phyloP scores from a whole-genome alignment of 2,888 invertebrate genomes.

The Brenthis ino region DNA sequence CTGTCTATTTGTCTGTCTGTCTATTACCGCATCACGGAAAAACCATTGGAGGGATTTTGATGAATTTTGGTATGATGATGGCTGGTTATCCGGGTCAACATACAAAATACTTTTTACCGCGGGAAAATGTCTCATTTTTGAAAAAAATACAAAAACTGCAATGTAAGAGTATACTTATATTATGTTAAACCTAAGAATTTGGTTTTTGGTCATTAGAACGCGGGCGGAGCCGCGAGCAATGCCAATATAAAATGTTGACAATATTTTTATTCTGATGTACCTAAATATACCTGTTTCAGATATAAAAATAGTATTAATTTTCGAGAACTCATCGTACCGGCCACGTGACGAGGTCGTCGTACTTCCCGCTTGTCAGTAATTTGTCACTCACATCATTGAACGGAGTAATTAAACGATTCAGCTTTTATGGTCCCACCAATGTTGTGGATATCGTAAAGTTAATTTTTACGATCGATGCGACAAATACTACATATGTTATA shows the following conservation, averaged over 20 bases:
- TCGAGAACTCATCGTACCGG: conserved; percentile 7
- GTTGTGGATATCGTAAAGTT: conserved; percentile 36
- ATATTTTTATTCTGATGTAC: not conserved
- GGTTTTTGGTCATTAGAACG: too few species aligned
- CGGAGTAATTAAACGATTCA: conserved; percentile 42
- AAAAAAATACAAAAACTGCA: too few species aligned
- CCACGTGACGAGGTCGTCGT: conserved; percentile 21
- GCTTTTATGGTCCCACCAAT: conserved; percentile 34
- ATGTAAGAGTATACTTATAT: too few species aligned
- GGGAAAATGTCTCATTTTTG: too few species aligned
- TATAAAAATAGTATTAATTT: not conserved
- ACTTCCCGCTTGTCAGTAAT: conserved; percentile 38
- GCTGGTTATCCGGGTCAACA: too few species aligned
- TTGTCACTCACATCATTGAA: conserved; percentile 39
- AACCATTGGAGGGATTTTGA: too few species aligned
- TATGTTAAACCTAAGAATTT: too few species aligned
- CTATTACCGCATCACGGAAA: too few species aligned
- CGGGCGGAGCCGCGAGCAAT: too few species aligned
- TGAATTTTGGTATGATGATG: too few species aligned
- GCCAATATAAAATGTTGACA: not conserved
- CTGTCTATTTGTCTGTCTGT: too few species aligned
- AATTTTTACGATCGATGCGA: conserved; percentile 35
- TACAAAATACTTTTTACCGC: too few species aligned
- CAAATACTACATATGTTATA: conserved; percentile 7
- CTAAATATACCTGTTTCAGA: not conserved